These are phyloP conservation scores for Cinara cedri DNA, from an alignment of 2,888 invertebrate species.

Conservation along the genomic window DNA sequence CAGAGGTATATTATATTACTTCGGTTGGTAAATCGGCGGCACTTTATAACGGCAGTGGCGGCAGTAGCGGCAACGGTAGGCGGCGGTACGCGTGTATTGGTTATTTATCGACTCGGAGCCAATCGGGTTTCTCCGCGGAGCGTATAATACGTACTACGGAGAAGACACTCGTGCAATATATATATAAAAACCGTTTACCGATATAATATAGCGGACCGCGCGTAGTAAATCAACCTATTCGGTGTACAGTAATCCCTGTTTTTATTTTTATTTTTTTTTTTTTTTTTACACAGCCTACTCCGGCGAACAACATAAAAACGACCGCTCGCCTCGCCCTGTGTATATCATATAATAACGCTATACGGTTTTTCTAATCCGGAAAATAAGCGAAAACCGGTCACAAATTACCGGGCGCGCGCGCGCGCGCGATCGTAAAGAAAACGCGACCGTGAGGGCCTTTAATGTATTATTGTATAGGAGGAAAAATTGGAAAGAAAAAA, in stretches of 20 bases:
- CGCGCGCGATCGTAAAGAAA: constrained; percentile 41
- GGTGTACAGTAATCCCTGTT: constrained; percentile 28
- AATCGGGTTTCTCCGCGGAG: background rate
- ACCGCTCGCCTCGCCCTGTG: background rate
- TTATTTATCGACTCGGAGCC: constrained; percentile 24
- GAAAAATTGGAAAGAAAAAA: constrained; percentile 25
- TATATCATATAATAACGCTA: constrained; percentile 11
- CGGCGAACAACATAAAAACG: constrained; percentile 20
- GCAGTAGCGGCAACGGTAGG: no score
- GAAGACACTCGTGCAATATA: constrained; percentile 25
- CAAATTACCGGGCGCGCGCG: no score
- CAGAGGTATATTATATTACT: background rate
- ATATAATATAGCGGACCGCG: background rate
- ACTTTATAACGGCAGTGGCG: background rate
- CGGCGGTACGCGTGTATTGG: background rate
- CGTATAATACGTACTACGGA: background rate
- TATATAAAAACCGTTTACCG: constrained; percentile 30
- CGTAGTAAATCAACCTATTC: constrained; percentile 47
- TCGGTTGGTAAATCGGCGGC: constrained; percentile 11
- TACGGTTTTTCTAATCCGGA: constrained; percentile 51
- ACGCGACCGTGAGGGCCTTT: background rate
- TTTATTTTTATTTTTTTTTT: background rate
- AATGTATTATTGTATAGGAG: no score
- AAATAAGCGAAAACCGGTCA: constrained; percentile 57
- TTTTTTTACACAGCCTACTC: background rate